Evolutionary conservation across 1,140 invertebrate genomes (phyloP).

Genomic region (Drosophila kikkawai): DNA sequence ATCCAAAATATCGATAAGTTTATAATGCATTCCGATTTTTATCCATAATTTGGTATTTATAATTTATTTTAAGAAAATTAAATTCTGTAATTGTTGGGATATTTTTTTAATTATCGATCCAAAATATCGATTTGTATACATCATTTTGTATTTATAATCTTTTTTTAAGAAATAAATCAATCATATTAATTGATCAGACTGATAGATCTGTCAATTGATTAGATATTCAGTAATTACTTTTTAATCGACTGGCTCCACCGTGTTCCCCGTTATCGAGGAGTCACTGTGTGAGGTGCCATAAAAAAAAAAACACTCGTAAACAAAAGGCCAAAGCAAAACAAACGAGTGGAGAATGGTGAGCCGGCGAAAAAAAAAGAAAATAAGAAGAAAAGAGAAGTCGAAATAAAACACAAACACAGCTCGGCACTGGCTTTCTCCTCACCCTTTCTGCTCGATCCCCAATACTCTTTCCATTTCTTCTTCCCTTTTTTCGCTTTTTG

Average conservation of each 20-base stretch:
- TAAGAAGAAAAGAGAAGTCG: slow-evolving; percentile 12
- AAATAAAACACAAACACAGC: slow-evolving; percentile 32
- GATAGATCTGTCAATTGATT: no score
- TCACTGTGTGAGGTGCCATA: slow-evolving; percentile 25
- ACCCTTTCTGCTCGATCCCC: slow-evolving; percentile 18
- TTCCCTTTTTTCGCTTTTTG: slow-evolving; percentile 9
- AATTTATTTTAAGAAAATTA: background rate
- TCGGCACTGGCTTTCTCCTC: slow-evolving; percentile 14
- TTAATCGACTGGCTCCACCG: background rate
- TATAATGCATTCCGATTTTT: no score
- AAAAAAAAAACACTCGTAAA: slow-evolving; percentile 39
- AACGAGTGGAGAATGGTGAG: slow-evolving; percentile 36
- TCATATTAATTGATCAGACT: no score
- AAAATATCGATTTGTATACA: background rate
- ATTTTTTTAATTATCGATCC: no score
- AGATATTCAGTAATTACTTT: slow-evolving; percentile 10
- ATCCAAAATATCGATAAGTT: background rate
- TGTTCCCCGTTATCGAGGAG: slow-evolving; percentile 15
- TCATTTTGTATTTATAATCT: background rate
- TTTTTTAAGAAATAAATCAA: background rate
- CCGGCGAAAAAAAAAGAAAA: slow-evolving; percentile 10
- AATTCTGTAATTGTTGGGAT: no score
- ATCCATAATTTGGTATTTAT: background rate
- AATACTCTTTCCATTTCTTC: slow-evolving; percentile 20
- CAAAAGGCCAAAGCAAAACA: slow-evolving; percentile 46